These are phyloP conservation scores for Xestia rhomboidea DNA, from an alignment of 2,888 invertebrate species.

Conservation along the genomic window DNA sequence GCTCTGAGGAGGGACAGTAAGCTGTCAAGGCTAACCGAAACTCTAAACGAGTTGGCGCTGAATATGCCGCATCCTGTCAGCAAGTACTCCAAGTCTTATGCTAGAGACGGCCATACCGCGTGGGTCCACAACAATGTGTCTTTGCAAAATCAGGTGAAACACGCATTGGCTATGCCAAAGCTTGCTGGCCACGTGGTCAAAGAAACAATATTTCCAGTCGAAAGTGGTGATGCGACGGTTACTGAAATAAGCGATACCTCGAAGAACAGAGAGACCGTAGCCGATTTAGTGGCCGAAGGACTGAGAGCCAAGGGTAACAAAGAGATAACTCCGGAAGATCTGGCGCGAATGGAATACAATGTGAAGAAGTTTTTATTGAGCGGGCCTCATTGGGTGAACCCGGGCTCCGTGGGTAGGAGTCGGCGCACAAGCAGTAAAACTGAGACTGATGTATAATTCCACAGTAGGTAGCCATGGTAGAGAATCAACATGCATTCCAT, in stretches of 20 bases:
- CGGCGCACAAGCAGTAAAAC: conserved; percentile 90
- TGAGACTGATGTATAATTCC: conserved; percentile 90
- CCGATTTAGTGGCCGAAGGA: conserved; percentile 76
- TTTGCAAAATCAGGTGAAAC: conserved; percentile 68
- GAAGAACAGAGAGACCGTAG: conserved; percentile 72
- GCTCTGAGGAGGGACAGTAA: conserved; percentile 81
- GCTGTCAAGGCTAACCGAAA: conserved; percentile 83
- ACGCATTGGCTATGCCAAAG: conserved; percentile 69
- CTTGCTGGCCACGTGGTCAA: conserved; percentile 80
- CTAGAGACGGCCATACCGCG: conserved; percentile 78
- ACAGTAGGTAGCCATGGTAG: conserved; percentile 73
- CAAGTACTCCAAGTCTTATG: conserved; percentile 84
- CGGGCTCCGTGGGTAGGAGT: conserved; percentile 78
- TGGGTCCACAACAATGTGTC: conserved; percentile 78
- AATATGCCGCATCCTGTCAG: conserved; percentile 89
- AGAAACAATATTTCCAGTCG: conserved; percentile 87
- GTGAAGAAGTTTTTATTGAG: conserved; percentile 94
- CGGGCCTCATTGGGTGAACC: conserved; percentile 85
- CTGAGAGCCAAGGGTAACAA: conserved; percentile 81
- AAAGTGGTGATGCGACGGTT: conserved; percentile 82
- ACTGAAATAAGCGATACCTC: conserved; percentile 83
- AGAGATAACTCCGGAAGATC: conserved; percentile 89
- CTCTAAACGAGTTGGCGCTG: conserved; percentile 85
- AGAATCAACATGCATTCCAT: conserved; percentile 63
- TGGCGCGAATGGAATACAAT: conserved; percentile 94